Evolutionary conservation across 1,140 invertebrate species (phyloP).

Genomic region (Drosophila arawakana): DNA sequence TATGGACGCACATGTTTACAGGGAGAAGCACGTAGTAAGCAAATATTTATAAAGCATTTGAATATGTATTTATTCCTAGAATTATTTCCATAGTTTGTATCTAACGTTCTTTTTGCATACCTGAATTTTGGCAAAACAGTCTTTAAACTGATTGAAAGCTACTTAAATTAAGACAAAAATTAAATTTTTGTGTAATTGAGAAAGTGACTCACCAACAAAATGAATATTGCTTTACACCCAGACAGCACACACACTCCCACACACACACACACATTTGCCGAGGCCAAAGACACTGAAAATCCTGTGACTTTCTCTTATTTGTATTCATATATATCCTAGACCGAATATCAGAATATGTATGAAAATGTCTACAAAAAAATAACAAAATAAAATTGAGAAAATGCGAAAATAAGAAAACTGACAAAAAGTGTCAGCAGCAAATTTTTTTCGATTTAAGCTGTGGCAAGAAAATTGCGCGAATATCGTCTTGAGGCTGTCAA

Average conservation of each 20-base stretch:
- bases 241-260: background rate
- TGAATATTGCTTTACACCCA: background rate
- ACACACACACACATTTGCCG: conserved; percentile 6
- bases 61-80: conserved; percentile 28
- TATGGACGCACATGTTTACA: conserved; percentile 40
- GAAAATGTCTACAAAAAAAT: conserved; percentile 14
- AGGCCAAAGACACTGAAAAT: conserved; percentile 43
- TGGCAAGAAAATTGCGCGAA: conserved; percentile 67
- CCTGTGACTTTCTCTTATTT: background rate
- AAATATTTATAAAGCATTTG: conserved; percentile 46
- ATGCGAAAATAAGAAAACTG: conserved; percentile 31
- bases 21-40: conserved; percentile 54
- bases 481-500: conserved; percentile 60
- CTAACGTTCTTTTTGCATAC: background rate
- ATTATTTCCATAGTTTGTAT: conserved; percentile 14
- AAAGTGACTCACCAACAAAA: no score
- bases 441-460: conserved; percentile 39
- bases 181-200: no score
- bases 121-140: no score
- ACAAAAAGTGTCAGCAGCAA: conserved; percentile 62
- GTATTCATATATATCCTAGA: background rate
- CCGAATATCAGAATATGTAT: conserved; percentile 2
- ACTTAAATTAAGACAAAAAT: no score
- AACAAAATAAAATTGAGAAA: conserved; percentile 6
- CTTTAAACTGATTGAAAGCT: no score